A percentile compares a stretch with the other conserved stretches of the same genome.
These are phyloP conservation scores for Prinia subflava DNA, from an alignment of 2,113 vertebrate genomes.

Conservation along the genomic window DNA sequence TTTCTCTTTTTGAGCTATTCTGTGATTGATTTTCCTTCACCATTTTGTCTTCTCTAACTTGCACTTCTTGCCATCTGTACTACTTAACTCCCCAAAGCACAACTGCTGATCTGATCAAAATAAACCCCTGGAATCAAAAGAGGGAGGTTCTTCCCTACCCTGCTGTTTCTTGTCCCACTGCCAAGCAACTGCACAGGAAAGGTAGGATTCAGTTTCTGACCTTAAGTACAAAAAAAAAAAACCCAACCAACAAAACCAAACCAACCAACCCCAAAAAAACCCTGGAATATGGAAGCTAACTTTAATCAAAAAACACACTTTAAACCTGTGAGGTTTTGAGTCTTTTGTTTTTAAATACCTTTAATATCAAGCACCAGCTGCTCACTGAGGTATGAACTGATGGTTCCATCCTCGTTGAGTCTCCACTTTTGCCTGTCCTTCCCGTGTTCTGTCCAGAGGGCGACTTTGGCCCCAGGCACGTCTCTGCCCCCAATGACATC, in stretches of 20 bases:
- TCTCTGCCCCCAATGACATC: slow-evolving; percentile 83
- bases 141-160: not conserved
- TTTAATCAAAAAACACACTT: not conserved
- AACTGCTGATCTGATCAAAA: not conserved
- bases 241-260: too few species aligned
- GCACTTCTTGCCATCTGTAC: not conserved
- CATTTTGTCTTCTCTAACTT: not conserved
- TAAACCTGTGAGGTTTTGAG: not conserved
- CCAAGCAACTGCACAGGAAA: not conserved
- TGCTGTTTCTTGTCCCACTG: not conserved
- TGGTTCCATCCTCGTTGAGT: slow-evolving; percentile 78
- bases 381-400: slow-evolving; percentile 78
- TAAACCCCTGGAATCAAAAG: not conserved
- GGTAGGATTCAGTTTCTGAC: not conserved
- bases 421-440: slow-evolving; percentile 82
- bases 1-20: not conserved
- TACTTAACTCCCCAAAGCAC: not conserved
- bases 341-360: slow-evolving; percentile 64
- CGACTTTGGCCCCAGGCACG: slow-evolving; percentile 77
- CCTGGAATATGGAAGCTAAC: not conserved
- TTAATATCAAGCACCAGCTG: slow-evolving; percentile 82
- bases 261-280: too few species aligned
- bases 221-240: not conserved
- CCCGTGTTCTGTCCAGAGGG: slow-evolving; percentile 82
- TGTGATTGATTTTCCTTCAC: not conserved